A percentile compares a stretch with the other conserved stretches of the same genome.
These are phyloP conservation scores for Deilephila elpenor DNA, from an alignment of 2,888 invertebrate species.

Conservation along the genomic window DNA sequence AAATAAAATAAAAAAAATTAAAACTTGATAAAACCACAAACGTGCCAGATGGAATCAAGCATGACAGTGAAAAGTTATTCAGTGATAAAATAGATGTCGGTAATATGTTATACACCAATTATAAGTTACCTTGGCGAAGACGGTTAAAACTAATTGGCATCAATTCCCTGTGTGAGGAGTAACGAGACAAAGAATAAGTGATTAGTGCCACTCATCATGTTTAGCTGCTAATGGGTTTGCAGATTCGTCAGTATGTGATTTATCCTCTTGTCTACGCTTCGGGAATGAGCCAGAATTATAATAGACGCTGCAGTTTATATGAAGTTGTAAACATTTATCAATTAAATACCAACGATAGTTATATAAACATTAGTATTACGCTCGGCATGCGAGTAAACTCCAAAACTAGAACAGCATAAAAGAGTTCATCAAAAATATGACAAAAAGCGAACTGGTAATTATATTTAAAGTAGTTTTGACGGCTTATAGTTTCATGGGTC, in stretches of 20 bases:
- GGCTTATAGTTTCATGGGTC: too few relatives aligned
- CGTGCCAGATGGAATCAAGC: not conserved
- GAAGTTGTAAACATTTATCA: too few relatives aligned
- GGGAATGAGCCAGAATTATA: not conserved
- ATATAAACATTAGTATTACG: too few relatives aligned
- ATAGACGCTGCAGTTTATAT: not conserved
- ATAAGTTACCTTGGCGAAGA: not conserved
- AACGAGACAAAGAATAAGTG: constrained; percentile 45
- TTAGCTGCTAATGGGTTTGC: not conserved
- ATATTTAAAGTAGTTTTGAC: too few relatives aligned
- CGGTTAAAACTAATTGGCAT: constrained; percentile 21
- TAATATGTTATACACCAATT: not conserved
- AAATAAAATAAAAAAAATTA: too few relatives aligned
- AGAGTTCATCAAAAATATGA: too few relatives aligned
- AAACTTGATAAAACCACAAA: not conserved
- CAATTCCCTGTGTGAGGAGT: constrained; percentile 16
- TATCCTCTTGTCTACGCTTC: not conserved
- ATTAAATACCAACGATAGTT: too few relatives aligned
- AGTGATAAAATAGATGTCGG: not conserved
- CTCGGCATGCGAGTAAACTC: too few relatives aligned
- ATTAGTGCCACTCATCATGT: constrained; percentile 35
- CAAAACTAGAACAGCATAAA: too few relatives aligned
- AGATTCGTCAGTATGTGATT: not conserved
- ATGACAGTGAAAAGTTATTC: not conserved
- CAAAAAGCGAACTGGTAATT: too few relatives aligned